These are phyloP conservation scores for Halcyon badia DNA, from an alignment of 2,797 vertebrate species.

Conservation along the genomic window DNA sequence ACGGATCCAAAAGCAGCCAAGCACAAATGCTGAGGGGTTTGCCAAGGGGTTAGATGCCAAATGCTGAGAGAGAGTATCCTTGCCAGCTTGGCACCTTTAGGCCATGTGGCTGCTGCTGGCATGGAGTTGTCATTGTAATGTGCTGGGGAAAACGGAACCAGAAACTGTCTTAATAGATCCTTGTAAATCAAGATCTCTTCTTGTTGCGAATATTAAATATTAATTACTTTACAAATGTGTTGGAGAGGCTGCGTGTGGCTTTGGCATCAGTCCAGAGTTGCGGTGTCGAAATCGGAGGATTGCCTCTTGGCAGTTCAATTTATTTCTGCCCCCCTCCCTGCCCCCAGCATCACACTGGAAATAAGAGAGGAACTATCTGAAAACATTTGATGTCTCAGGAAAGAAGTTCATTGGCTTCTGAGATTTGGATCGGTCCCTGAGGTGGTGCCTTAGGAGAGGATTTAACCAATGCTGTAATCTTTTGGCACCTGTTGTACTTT, in stretches of 20 bases:
- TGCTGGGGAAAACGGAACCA: slow-evolving; percentile 50
- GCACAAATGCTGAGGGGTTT: slow-evolving; percentile 64
- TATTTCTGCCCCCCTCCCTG: neutral
- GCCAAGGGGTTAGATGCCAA: slow-evolving; percentile 73
- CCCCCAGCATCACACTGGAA: neutral
- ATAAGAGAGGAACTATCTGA: neutral
- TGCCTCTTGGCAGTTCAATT: slow-evolving; percentile 5
- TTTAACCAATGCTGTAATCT: slow-evolving; percentile 43
- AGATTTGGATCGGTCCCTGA: slow-evolving; percentile 6
- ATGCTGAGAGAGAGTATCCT: slow-evolving; percentile 49
- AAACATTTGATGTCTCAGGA: slow-evolving; percentile 2
- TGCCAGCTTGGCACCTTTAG: slow-evolving; percentile 78
- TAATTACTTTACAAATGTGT: slow-evolving; percentile 41
- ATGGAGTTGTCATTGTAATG: slow-evolving; percentile 20
- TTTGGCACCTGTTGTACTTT: slow-evolving; percentile 60
- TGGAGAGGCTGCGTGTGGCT: neutral
- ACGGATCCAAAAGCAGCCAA: slow-evolving; percentile 69
- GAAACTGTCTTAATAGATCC: slow-evolving; percentile 49
- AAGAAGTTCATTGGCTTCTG: slow-evolving; percentile 36
- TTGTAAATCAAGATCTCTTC: slow-evolving; percentile 30
- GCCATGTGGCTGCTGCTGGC: slow-evolving; percentile 67
- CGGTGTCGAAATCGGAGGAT: neutral
- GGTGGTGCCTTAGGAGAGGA: slow-evolving; percentile 25
- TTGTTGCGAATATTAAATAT: slow-evolving; percentile 61
- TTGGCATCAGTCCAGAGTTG: slow-evolving; percentile 26